Evolutionary conservation across 2,113 vertebrate genomes (phyloP).

Genomic region (Oceanites oceanicus): DNA sequence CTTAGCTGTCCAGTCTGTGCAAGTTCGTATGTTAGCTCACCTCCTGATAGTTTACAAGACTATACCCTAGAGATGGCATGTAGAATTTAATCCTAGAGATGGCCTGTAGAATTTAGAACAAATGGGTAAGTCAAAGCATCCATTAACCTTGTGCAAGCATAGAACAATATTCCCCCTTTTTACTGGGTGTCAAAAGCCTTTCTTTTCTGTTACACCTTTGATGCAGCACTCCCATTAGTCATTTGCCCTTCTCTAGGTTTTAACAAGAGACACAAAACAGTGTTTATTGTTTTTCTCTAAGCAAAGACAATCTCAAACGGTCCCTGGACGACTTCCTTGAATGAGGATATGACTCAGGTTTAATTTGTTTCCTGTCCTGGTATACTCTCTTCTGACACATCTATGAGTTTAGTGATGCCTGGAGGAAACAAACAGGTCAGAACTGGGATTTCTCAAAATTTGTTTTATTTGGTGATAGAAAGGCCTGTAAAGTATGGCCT

Average conservation of each 20-base stretch:
- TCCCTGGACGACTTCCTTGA: background rate
- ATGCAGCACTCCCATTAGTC: background rate
- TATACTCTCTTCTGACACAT: constrained; percentile 8
- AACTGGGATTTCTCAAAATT: background rate
- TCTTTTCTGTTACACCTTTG: background rate
- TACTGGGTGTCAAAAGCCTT: background rate
- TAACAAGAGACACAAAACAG: background rate
- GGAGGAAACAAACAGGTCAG: constrained; percentile 10
- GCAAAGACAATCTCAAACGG: background rate
- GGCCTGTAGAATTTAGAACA: background rate
- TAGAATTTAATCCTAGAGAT: background rate
- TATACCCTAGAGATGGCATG: background rate
- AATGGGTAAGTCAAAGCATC: background rate
- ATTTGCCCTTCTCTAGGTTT: background rate
- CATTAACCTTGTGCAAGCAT: background rate
- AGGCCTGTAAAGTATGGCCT: background rate
- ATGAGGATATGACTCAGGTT: constrained; percentile 17
- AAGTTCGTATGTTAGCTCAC: background rate
- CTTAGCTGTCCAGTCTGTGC: background rate
- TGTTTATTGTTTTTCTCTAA: background rate
- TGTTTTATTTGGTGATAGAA: background rate
- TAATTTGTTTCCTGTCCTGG: constrained; percentile 21
- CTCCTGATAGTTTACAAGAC: background rate
- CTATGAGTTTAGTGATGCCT: background rate
- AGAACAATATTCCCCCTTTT: background rate